Evolutionary conservation across 1,140 invertebrate species (phyloP), one percentile per base, ranked within the genome.

Genomic region (Dufourea novaeangliae): DNA sequence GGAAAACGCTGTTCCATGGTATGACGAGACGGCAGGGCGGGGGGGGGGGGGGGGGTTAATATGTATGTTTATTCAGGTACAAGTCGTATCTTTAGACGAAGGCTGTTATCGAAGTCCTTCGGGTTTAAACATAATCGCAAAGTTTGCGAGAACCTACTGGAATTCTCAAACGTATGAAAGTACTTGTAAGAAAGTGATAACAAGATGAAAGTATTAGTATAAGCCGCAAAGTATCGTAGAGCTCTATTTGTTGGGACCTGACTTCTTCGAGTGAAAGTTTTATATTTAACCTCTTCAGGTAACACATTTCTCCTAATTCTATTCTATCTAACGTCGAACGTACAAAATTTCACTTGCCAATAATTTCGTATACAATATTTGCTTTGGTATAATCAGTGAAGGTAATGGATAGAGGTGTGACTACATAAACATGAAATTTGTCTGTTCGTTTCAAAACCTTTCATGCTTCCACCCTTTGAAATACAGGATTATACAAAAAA

Each of bases 181-280:
- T 91, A 89, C 85, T 86, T 57, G 74, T 78, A 88, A 88, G 78
- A 83, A 89, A 90, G 86, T 87, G 86, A 86, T 85, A 88, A 79
- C 71, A 64, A 72, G 46, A 63, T 82, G 83, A 83, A 78, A 81
- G 70, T 80, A 76, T 64, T 84, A 80, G 41, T 75, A 74, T 67
- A 79, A 75, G 71, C n/a, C 25, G n/a, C 29, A 46, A 80, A 80
- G 80, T 79, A 80, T 20, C 14, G 46, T 69, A 73, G 64, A 63
- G 75, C 75, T 77, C 75, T 70, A 52, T 77, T 62, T 70, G 44
- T 70, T 77, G 75, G 67, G 68, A 77, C 75, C 75, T 70, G 75
- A 77, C 52, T 44, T 61, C 22, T 76, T 75, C 39, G 63, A 68
- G 73, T 57, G 52, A 57, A 57, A 27, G 22, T 17, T 22, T 34